A percentile compares a stretch with the other conserved stretches of the same genome.
Conservation (phyloP, 2,797 vertebrate genomes). For the Rhinoraja longicauda region DNA sequence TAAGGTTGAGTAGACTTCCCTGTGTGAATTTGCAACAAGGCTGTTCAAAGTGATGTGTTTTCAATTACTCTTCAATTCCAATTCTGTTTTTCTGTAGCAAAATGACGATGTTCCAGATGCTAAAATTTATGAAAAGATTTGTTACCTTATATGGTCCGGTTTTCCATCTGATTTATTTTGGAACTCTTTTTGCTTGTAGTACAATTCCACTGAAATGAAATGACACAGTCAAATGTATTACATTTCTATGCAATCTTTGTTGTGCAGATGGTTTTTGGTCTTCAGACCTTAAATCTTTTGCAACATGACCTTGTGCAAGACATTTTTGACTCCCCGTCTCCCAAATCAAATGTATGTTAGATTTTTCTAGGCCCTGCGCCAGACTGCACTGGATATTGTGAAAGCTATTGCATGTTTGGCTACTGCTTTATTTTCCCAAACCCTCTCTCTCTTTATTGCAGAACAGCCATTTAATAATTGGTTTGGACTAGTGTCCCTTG, state of each 20-base stretch:
- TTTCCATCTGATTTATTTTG: not conserved
- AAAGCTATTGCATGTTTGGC: not conserved
- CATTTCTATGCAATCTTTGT: constrained; percentile 12
- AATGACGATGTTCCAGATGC: not conserved
- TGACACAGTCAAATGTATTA: constrained; percentile 35
- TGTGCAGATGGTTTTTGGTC: constrained; percentile 16
- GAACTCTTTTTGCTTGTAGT: not conserved
- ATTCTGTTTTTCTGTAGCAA: not conserved
- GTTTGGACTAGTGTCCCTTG: not conserved
- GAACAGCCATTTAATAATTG: not conserved
- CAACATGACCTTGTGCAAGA: not conserved
- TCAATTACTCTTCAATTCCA: constrained; percentile 14
- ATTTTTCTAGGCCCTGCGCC: constrained; percentile 24
- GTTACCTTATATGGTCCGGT: constrained; percentile 38
- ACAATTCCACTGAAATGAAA: constrained; percentile 3
- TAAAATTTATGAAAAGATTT: not conserved
- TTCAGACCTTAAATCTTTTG: not conserved
- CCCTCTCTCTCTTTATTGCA: not conserved
- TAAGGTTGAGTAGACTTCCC: no score
- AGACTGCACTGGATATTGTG: constrained; percentile 18
- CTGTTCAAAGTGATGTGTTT: not conserved
- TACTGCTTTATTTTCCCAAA: not conserved
- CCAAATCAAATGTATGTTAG: not conserved
- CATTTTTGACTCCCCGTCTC: not conserved
- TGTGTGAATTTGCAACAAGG: not conserved